Percentiles rank a stretch among this genome's conserved stretches.
Evolutionary conservation across 2,888 invertebrate species (phyloP).

Genomic region (Himalopsyche kuldschensis): DNA sequence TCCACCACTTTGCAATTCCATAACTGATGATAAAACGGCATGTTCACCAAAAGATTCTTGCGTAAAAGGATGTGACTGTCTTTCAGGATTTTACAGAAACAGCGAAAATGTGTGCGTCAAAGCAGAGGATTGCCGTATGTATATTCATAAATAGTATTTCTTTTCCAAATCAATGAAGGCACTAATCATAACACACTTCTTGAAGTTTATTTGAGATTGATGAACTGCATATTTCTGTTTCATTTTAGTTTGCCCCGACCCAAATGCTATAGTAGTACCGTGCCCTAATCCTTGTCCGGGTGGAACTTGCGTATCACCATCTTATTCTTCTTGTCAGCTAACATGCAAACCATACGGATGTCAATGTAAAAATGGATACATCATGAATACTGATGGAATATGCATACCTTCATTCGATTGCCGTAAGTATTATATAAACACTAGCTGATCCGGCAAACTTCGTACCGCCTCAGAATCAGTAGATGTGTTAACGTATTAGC

Average conservation of each 20-base stretch:
- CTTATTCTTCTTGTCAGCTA: neutral
- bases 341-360: slow-evolving; percentile 7
- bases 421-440: slow-evolving; percentile 5
- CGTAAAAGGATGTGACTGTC: slow-evolving; percentile 13
- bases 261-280: slow-evolving; percentile 17
- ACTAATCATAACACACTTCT: too few species aligned
- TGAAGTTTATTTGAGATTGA: too few species aligned
- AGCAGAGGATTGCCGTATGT: slow-evolving; percentile 5
- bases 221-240: neutral
- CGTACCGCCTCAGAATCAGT: too few species aligned
- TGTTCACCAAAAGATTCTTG: neutral
- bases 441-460: too few species aligned
- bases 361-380: slow-evolving; percentile 20
- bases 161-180: too few species aligned
- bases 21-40: neutral
- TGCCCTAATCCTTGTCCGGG: slow-evolving; percentile 26
- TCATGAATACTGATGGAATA: slow-evolving; percentile 2
- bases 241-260: slow-evolving; percentile 14
- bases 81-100: slow-evolving; percentile 10
- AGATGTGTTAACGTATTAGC: too few species aligned
- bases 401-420: slow-evolving; percentile 6
- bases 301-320: slow-evolving; percentile 18
- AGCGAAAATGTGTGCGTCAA: slow-evolving; percentile 10
- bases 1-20: neutral
- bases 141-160: too few species aligned